Conservation (phyloP, 2,797 vertebrate genomes). For the Helicolenus hilgendorfi region DNA sequence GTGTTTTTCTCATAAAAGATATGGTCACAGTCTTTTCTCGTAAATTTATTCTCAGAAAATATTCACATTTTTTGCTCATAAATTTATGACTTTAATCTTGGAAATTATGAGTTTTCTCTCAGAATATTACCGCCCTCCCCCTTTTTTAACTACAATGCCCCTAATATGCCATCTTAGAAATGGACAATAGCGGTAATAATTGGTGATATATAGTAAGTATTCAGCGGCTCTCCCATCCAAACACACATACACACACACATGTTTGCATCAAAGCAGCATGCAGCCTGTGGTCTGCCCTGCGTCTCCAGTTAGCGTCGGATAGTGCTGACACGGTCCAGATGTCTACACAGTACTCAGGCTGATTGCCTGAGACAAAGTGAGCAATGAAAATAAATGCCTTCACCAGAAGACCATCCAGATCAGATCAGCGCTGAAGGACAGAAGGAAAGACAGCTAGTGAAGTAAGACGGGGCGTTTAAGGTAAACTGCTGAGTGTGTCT, state of each 20-base stretch:
- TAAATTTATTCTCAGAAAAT: not conserved
- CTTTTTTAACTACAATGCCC: not conserved
- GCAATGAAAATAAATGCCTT: slow-evolving; percentile 38
- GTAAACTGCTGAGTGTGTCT: not conserved
- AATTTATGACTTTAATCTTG: not conserved
- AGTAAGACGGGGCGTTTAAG: not conserved
- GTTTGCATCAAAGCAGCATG: not conserved
- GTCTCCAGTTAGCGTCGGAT: not conserved
- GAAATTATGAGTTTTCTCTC: not conserved
- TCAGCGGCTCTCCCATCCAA: not conserved
- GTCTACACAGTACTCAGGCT: slow-evolving; percentile 15
- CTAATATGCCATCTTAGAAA: not conserved
- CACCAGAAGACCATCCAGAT: not conserved
- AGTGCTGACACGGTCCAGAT: slow-evolving; percentile 39
- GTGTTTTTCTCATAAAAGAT: not conserved
- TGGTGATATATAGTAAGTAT: not conserved
- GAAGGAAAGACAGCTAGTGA: not conserved
- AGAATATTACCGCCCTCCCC: not conserved
- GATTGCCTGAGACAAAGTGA: slow-evolving; percentile 18
- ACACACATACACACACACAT: not conserved
- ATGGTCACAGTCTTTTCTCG: not conserved
- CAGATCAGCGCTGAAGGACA: slow-evolving; percentile 5
- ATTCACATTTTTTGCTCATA: no score
- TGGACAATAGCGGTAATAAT: not conserved
- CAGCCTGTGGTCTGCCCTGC: not conserved